Evolutionary conservation across 2,888 invertebrate genomes (phyloP).

Genomic region (Euplagia quadripunctaria): DNA sequence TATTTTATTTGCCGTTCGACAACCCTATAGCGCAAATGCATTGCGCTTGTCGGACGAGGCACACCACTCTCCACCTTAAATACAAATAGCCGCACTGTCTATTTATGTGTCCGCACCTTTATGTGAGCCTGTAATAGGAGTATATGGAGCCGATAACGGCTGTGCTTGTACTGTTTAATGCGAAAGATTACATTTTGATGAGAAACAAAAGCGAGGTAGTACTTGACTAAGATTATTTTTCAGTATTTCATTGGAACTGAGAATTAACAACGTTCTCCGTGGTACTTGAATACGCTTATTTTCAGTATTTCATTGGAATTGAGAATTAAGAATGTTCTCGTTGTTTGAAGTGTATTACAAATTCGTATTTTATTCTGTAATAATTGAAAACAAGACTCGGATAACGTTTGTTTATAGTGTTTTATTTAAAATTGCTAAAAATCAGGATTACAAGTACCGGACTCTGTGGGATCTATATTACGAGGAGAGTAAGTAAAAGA

Average conservation of each 20-base stretch:
- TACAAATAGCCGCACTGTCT: slow-evolving; percentile 33
- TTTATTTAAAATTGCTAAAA: no score
- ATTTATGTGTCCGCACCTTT: slow-evolving; percentile 47
- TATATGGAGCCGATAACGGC: slow-evolving; percentile 26
- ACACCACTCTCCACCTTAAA: not conserved
- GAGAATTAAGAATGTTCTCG: not conserved
- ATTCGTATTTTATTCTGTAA: not conserved
- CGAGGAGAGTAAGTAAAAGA: no score
- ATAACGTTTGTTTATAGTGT: no score
- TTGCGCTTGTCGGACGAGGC: slow-evolving; percentile 25
- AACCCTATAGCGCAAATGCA: slow-evolving; percentile 26
- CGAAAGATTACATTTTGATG: slow-evolving; percentile 3
- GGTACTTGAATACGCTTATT: not conserved
- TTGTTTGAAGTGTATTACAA: not conserved
- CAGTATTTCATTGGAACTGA: not conserved
- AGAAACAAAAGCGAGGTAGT: not conserved
- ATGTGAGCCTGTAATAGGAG: slow-evolving; percentile 27
- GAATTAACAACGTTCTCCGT: not conserved
- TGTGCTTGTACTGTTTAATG: slow-evolving; percentile 10
- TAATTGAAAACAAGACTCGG: not conserved
- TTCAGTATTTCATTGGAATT: not conserved
- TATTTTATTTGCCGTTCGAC: not conserved
- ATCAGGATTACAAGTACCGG: no score
- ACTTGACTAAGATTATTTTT: not conserved
- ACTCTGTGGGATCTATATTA: no score